phyloP scores from a whole-genome alignment of 53 echinoderm and acorn worm species.

The Temnopleurus reevesii region DNA sequence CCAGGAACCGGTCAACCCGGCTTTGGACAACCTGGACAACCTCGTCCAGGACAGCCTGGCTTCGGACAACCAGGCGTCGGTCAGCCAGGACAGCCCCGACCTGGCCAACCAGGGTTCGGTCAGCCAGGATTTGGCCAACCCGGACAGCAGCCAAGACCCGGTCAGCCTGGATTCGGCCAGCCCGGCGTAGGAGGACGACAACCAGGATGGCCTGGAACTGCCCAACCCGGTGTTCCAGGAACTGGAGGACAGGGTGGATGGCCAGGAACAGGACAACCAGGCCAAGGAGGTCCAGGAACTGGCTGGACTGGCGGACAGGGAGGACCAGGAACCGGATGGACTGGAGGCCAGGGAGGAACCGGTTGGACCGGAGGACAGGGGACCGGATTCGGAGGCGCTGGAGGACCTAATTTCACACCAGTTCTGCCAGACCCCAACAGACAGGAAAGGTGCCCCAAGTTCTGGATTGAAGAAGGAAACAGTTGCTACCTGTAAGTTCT shows the following conservation, averaged over 20 bases:
- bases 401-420: background rate
- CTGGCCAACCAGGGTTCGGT: background rate
- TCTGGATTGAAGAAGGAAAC: slow-evolving; percentile 38
- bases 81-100: background rate
- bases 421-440: background rate
- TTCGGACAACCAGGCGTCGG: background rate
- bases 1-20: background rate
- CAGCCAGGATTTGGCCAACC: background rate
- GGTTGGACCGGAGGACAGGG: background rate
- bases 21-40: background rate
- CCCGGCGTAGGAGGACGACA: background rate
- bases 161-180: background rate
- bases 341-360: background rate
- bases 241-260: background rate
- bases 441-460: background rate
- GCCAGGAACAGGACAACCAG: background rate
- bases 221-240: background rate
- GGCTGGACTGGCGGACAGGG: background rate
- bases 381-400: background rate
- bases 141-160: background rate
- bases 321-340: background rate
- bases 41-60: background rate
- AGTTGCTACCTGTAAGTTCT: slow-evolving; percentile 48
- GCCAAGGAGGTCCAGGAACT: background rate
- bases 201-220: background rate